Conservation (phyloP, 2,797 vertebrate species). For the Silurus lanzhouensis region DNA sequence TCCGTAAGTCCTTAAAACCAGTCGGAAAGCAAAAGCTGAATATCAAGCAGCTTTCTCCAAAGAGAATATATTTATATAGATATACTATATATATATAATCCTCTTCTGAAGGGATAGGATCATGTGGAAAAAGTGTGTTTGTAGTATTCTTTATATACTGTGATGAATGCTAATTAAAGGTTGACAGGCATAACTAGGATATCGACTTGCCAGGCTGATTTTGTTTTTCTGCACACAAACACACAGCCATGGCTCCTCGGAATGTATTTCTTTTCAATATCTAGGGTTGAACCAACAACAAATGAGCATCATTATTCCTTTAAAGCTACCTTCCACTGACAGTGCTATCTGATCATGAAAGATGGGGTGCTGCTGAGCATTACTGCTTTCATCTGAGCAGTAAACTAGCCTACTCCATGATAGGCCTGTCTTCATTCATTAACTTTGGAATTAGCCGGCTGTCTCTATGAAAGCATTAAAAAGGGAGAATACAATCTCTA, state of each 20-base stretch:
- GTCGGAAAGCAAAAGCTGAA: not conserved
- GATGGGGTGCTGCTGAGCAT: constrained; percentile 26
- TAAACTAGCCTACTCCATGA: constrained; percentile 20
- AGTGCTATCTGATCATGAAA: constrained; percentile 34
- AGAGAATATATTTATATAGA: not conserved
- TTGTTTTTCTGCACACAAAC: constrained; percentile 1
- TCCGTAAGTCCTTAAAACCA: constrained; percentile 32
- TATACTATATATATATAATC: not conserved
- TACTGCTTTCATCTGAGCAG: constrained; percentile 43
- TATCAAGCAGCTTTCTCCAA: not conserved
- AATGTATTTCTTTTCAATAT: constrained; percentile 5
- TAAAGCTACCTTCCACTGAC: constrained; percentile 24
- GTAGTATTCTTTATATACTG: not conserved
- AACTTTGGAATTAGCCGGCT: constrained; percentile 41
- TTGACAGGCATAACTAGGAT: not conserved
- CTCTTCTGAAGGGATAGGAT: not conserved
- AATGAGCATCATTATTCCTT: constrained; percentile 39
- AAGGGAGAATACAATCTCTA: constrained; percentile 49
- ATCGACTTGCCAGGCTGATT: not conserved
- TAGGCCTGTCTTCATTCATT: constrained; percentile 43
- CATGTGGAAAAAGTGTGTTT: not conserved
- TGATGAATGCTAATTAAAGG: constrained; percentile 6
- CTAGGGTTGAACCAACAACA: constrained; percentile 16
- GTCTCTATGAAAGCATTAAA: constrained; percentile 36
- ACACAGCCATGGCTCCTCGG: not conserved